phyloP scores from a whole-genome alignment of 2,113 vertebrate species.

The Dicrurus megarhynchus region DNA sequence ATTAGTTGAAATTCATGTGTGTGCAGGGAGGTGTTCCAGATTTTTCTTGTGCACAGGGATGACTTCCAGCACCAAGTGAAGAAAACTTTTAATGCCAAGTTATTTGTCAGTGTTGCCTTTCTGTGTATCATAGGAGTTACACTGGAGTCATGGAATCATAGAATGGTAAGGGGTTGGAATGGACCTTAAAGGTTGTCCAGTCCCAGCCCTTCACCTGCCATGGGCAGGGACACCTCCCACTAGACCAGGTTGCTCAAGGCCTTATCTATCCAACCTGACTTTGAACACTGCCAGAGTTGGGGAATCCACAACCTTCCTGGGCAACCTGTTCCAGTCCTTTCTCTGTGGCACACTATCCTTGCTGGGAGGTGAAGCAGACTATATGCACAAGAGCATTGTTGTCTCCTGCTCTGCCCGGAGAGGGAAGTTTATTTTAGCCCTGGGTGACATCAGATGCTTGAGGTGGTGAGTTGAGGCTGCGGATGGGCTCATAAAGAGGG shows the following conservation, averaged over 20 bases:
- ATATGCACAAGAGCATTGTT: not conserved
- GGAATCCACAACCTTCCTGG: not conserved
- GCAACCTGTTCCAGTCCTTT: not conserved
- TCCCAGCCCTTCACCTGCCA: not conserved
- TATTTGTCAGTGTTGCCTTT: slow-evolving; percentile 37
- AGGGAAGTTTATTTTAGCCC: not conserved
- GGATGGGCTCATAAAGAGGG: not conserved
- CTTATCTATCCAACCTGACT: not conserved
- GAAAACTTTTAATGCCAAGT: not conserved
- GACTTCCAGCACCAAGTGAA: not conserved
- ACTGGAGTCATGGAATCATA: not conserved
- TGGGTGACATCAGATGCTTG: not conserved
- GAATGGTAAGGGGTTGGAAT: not conserved
- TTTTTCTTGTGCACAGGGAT: not conserved
- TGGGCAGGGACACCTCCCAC: not conserved
- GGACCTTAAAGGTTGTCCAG: not conserved
- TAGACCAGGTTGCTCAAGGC: not conserved
- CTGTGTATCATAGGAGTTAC: not conserved
- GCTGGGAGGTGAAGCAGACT: not conserved
- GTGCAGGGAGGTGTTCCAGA: not conserved
- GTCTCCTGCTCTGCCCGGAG: not conserved
- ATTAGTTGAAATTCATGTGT: not conserved
- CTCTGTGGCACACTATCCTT: not conserved
- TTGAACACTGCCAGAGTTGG: not conserved
- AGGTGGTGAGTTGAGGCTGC: not conserved